Evolutionary conservation across 30 jellyfish, hydroid and myxozoan genomes (phyloP).

Genomic region (Aurelia aurita): DNA sequence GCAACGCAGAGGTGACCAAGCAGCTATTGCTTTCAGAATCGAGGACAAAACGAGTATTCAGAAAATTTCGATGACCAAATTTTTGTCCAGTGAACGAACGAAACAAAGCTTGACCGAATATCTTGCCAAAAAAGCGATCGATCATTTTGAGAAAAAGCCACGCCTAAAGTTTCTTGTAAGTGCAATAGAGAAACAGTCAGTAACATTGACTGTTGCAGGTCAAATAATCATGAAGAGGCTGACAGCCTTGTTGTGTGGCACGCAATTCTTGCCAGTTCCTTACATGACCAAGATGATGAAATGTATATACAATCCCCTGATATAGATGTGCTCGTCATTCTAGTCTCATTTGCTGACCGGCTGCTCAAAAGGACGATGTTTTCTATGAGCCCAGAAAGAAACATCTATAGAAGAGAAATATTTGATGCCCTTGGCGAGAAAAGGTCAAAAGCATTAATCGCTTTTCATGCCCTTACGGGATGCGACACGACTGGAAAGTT

Average conservation of each 20-base stretch:
- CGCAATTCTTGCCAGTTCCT: neutral
- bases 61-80: no score
- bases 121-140: no score
- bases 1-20: neutral
- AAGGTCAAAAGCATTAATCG: neutral
- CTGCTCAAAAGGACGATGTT: neutral
- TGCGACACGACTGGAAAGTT: conserved; percentile 13
- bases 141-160: no score
- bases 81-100: no score
- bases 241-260: neutral
- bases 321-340: neutral
- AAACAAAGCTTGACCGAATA: no score
- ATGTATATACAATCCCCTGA: neutral
- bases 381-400: neutral
- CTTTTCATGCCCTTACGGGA: conserved; percentile 5
- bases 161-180: no score
- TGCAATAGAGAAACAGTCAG: no score
- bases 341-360: neutral
- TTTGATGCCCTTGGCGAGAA: neutral
- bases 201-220: no score
- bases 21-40: neutral
- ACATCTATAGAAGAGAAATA: neutral
- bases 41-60: neutral
- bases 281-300: neutral
- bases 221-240: neutral